These are phyloP conservation scores for Hirudinaria manillensis DNA, from an alignment of 2,888 invertebrate species.

Conservation along the genomic window DNA sequence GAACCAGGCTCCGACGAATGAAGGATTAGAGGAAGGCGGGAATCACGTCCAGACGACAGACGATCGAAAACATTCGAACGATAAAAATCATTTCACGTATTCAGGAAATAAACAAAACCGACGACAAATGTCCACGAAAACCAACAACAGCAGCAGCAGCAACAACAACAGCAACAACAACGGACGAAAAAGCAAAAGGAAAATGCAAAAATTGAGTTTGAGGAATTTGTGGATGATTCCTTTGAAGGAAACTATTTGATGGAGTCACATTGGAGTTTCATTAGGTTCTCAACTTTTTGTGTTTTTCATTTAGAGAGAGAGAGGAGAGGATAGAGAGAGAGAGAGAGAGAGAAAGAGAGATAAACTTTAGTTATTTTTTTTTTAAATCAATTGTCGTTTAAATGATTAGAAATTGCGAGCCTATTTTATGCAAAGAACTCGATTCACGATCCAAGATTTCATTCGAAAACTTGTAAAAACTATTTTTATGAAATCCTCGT, in stretches of 20 bases:
- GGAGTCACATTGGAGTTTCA: not conserved
- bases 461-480: too few relatives aligned
- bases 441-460: too few relatives aligned
- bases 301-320: too few relatives aligned
- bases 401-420: too few relatives aligned
- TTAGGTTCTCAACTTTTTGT: too few relatives aligned
- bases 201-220: conserved; percentile 23
- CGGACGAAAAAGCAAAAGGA: conserved; percentile 1
- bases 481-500: too few relatives aligned
- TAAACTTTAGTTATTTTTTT: too few relatives aligned
- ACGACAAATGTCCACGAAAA: not conserved
- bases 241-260: conserved; percentile 19
- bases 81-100: too few relatives aligned
- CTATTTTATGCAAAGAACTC: too few relatives aligned
- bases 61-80: not conserved
- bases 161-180: conserved; percentile 12
- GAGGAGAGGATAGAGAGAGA: too few relatives aligned
- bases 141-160: conserved; percentile 1
- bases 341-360: too few relatives aligned
- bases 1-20: not conserved
- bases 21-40: conserved; percentile 22
- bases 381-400: too few relatives aligned
- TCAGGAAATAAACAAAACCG: conserved; percentile 15
- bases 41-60: conserved; percentile 22
- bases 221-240: conserved; percentile 32